Percentiles rank a stretch among this genome's conserved stretches.
phyloP scores from a whole-genome alignment of 2,888 invertebrate species.

The Papilio elwesi region DNA sequence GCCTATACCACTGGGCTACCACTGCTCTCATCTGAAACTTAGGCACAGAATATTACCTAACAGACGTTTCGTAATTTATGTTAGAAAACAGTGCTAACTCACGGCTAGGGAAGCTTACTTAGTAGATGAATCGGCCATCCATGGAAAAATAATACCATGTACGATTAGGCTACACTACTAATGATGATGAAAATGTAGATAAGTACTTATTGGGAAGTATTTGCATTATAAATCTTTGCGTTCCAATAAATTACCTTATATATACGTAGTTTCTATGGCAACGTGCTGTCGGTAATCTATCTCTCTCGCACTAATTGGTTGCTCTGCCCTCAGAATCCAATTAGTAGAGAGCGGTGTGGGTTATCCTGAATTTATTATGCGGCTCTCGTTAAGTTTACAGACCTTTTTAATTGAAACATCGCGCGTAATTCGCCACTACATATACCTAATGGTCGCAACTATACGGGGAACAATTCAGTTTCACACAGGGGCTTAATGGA shows the following conservation, averaged over 20 bases:
- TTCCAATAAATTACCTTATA: slow-evolving; percentile 6
- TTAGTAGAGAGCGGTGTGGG: slow-evolving; percentile 66
- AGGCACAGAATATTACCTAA: too few relatives aligned
- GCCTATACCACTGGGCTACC: too few relatives aligned
- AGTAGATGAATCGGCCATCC: neutral
- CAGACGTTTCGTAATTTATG: too few relatives aligned
- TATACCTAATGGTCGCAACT: slow-evolving; percentile 56
- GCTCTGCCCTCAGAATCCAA: slow-evolving; percentile 74
- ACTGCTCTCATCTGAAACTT: too few relatives aligned
- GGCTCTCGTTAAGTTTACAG: slow-evolving; percentile 72
- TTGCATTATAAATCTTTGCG: slow-evolving; percentile 4
- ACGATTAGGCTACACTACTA: neutral
- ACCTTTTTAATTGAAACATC: slow-evolving; percentile 77
- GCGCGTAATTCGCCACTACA: slow-evolving; percentile 63
- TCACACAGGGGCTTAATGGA: too few relatives aligned
- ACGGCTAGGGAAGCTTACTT: too few relatives aligned
- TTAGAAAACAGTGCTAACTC: too few relatives aligned
- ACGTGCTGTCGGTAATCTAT: slow-evolving; percentile 43
- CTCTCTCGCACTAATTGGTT: slow-evolving; percentile 74
- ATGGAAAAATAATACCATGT: neutral
- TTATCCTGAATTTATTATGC: slow-evolving; percentile 74
- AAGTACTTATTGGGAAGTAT: neutral
- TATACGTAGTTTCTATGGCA: slow-evolving; percentile 30
- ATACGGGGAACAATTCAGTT: slow-evolving; percentile 25
- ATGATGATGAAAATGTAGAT: neutral